Evolutionary conservation across 2,888 invertebrate species (phyloP).

Genomic region (Protula sp.): DNA sequence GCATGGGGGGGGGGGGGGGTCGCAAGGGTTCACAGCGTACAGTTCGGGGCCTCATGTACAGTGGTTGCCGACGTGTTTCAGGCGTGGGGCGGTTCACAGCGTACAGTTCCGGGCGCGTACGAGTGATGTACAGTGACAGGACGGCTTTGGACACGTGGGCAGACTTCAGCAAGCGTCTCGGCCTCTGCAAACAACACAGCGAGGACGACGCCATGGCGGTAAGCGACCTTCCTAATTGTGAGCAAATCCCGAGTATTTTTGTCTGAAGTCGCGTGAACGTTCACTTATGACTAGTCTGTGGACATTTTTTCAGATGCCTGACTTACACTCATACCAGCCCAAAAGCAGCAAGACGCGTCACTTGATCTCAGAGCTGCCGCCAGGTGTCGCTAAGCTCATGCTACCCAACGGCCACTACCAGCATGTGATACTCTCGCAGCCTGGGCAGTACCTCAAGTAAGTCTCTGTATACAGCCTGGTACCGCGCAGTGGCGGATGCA

Average conservation of each 20-base stretch:
- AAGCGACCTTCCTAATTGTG: too few species aligned
- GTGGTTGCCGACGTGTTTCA: too few species aligned
- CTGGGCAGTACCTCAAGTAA: conserved; percentile 9
- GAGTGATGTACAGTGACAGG: conserved; percentile 42
- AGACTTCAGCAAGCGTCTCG: conserved; percentile 10
- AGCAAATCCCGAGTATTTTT: too few species aligned
- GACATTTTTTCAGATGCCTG: neutral
- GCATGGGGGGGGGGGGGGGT: too few species aligned
- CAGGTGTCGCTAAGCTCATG: conserved; percentile 4
- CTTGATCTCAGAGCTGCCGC: neutral
- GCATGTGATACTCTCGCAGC: conserved; percentile 1
- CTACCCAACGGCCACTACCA: conserved; percentile 14
- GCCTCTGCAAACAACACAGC: conserved; percentile 2
- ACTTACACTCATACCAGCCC: neutral
- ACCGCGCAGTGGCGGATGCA: too few species aligned
- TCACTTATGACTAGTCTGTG: too few species aligned
- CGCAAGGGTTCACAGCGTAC: too few species aligned
- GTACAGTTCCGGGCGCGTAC: conserved; percentile 40
- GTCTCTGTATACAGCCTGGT: too few species aligned
- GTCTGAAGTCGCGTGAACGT: too few species aligned
- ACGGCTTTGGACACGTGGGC: conserved; percentile 38
- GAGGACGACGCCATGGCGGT: neutral
- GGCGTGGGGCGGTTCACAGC: conserved; percentile 42
- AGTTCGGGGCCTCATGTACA: too few species aligned
- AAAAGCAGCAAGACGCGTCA: neutral